Base-by-base conservation (phyloP, 2,888 invertebrate species). In the Ecdyonurus torrentis region DNA sequence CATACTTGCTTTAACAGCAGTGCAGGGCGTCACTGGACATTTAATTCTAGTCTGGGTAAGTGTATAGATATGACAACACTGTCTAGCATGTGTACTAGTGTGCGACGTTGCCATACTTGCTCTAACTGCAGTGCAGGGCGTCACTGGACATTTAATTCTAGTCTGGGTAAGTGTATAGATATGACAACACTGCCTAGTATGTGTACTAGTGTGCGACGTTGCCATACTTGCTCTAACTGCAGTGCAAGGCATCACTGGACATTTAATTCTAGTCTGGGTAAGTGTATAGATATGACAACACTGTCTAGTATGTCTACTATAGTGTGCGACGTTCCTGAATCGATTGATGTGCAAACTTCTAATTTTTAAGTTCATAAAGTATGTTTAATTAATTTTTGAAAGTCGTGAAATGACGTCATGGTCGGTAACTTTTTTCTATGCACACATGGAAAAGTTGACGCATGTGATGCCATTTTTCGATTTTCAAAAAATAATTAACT, bases 21-120 rank as follows among this genome's bases (percentile, higher is more conserved):
- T 89, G 22, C 84, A 86, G 67, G 87, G 86, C 63, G 86, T 85
- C 65, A 23, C 55, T 5, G 62, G 62, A 2, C 58, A 62, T 19
- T 23, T 62, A 18, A 53, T 62, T n/a, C 72, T 72, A 65, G 67
- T 68, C 7, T 71, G 70, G 69, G 37, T 37, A 37, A 5, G 37
- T n/a, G n/a, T n/a, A n/a, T n/a, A n/a, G n/a, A n/a, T n/a, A n/a
- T n/a, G n/a, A n/a, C n/a, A n/a, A n/a, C n/a, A n/a, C n/a, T 68
- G 67, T 62, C 86, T 89, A 73, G 86, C 89, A 0, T 87, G 89
- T 0, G 84, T 88, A 52, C 85, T 89, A 70, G 86, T 87, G 71
- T 87, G 88, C 70, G 88, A 84, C 2, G 75, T 89, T 55, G 85
- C 87, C 60, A 87, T 87, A 58, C 79, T 89, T 72, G 87, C 88